Conservation (phyloP, 2,113 vertebrate species). For the western clawed frog (Xenopus tropicalis) region UCB_Xtro_10.0 CM004447.2:126564001-126564500, state of each 20-base stretch:
- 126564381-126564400: constrained; percentile 64
- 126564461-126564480: too few relatives aligned
- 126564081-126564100: constrained; percentile 55
- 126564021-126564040: too few relatives aligned
- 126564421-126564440: too few relatives aligned
- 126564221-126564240: constrained; percentile 55
- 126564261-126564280: constrained; percentile 37
- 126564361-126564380: constrained; percentile 56
- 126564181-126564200: constrained; percentile 48
- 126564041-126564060: not conserved
- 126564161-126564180: constrained; percentile 41
- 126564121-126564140: constrained; percentile 51
- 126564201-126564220: constrained; percentile 54
- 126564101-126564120: constrained; percentile 51
- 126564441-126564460: too few relatives aligned
- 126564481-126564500: too few relatives aligned
- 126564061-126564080: constrained; percentile 31
- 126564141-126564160: constrained; percentile 34
- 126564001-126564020: too few relatives aligned
- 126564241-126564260: constrained; percentile 51
- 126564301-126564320: constrained; percentile 53
- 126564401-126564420: not conserved
- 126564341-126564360: constrained; percentile 49
- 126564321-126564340: constrained; percentile 50
- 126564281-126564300: not conserved